Base-by-base conservation (phyloP, 1,140 invertebrate species). In the Anastrepha ludens region DNA sequence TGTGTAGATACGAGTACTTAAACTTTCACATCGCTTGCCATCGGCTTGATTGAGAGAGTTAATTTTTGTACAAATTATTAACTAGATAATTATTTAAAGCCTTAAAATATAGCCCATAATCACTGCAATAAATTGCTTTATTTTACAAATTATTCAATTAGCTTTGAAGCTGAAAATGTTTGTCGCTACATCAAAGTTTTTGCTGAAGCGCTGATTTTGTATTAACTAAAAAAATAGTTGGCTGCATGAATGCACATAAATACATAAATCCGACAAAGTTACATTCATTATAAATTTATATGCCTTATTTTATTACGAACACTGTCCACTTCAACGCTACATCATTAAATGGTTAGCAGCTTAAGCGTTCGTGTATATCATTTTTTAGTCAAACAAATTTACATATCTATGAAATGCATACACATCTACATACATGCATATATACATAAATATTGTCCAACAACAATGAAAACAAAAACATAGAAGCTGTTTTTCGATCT, bases 131-230 rank as follows among this genome's bases (percentile, higher is more conserved):
- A 67, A 67, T 67, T 11, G 65, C 39, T 67, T 67, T 67, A 29
- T 67, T 67, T 67, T 67, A 67, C 65, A 67, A 67, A 67, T 67
- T 67, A 67, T 67, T 67, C 65, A 67, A 67, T 67, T 67, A 67
- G 65, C 29, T 11, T 13, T 39, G 39, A 67, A 67, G 29, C 62
- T 11, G 29, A 67, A 67, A 67, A 41, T 39, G 13, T 41, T 0
- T 20, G 65, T 67, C 65, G 65, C 65, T 11, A 39, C 65, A 29
- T 67, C 65, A 67, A 39, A 67, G 20, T 11, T 9, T 41, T 67
- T 67, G 62, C 62, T 65, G 13, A 20, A 67, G 6, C 65, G 8
- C 55, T 58, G 55, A 7, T 13, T 13, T 58, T 58, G 7, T 58
- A 58, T 13, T 58, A 58, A 58, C 55, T 58, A 13, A 58, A 7